These are phyloP conservation scores for Dryobotodes eremita DNA, from an alignment of 2,888 invertebrate genomes.

Conservation along the genomic window DNA sequence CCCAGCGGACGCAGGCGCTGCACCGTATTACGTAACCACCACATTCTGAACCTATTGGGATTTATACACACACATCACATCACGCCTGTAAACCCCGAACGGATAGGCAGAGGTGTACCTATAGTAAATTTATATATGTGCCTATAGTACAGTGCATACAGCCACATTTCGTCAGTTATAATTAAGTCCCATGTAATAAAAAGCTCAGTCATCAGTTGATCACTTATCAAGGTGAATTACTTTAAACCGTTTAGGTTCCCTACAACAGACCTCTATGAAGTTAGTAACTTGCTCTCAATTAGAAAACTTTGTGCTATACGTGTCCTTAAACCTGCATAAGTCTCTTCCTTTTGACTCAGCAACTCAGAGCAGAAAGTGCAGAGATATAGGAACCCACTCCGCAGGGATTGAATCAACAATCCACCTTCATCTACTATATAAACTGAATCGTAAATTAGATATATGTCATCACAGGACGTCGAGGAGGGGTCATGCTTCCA, in stretches of 20 bases:
- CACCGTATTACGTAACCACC: conserved; percentile 65
- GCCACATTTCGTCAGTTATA: not conserved
- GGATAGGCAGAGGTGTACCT: not conserved
- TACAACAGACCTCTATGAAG: not conserved
- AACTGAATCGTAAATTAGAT: no score
- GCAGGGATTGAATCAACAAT: no score
- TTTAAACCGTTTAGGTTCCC: not conserved
- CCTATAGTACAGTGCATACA: no score
- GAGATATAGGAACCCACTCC: no score
- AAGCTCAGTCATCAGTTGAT: no score
- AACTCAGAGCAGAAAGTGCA: no score
- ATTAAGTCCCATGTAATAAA: not conserved
- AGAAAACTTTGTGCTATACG: not conserved
- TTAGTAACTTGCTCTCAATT: not conserved
- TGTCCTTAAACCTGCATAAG: no score
- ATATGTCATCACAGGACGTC: no score
- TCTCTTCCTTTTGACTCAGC: no score
- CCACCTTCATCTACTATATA: no score
- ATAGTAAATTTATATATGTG: not conserved
- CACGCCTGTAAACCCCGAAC: not conserved
- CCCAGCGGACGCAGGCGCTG: conserved; percentile 69
- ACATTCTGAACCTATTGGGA: conserved; percentile 63
- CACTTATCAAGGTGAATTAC: no score
- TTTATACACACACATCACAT: not conserved
- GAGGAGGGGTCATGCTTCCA: no score